phyloP scores from a whole-genome alignment of 1,140 invertebrate genomes.

The Apis laboriosa region DNA sequence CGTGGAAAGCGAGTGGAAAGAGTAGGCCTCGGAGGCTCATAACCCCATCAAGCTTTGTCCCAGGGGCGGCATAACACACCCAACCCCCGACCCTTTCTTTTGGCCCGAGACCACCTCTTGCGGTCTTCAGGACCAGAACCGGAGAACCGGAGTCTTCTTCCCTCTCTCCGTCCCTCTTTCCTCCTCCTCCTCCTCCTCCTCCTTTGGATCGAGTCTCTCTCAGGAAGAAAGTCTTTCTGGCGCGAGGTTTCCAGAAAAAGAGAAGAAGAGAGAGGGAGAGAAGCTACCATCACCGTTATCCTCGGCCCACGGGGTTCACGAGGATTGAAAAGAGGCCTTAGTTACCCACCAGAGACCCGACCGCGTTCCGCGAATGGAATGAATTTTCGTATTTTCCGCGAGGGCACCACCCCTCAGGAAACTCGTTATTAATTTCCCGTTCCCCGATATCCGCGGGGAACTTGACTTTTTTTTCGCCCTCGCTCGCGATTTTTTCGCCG shows the following conservation, averaged over 20 bases:
- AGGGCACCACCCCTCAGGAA: slow-evolving; percentile 6
- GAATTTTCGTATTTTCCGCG: slow-evolving; percentile 47
- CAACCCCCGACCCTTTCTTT: slow-evolving; percentile 50
- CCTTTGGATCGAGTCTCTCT: background rate
- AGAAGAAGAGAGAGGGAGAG: background rate
- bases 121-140: slow-evolving; percentile 57
- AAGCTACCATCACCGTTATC: background rate
- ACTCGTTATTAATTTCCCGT: slow-evolving; percentile 58
- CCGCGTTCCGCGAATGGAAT: slow-evolving; percentile 43
- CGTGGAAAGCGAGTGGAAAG: slow-evolving; percentile 75
- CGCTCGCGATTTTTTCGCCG: slow-evolving; percentile 1
- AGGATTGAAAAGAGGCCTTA: slow-evolving; percentile 65
- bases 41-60: slow-evolving; percentile 80
- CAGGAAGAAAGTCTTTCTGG: background rate
- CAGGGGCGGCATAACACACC: slow-evolving; percentile 76
- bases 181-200: slow-evolving; percentile 25
- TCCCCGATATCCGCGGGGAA: background rate
- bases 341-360: slow-evolving; percentile 62
- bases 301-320: slow-evolving; percentile 32
- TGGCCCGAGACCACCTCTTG: slow-evolving; percentile 64
- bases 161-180: background rate
- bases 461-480: slow-evolving; percentile 25
- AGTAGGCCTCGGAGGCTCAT: slow-evolving; percentile 81
- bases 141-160: slow-evolving; percentile 17
- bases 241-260: background rate